phyloP scores from a whole-genome alignment of 2,888 invertebrate species.

The Hemicrepidius hirtus region DNA sequence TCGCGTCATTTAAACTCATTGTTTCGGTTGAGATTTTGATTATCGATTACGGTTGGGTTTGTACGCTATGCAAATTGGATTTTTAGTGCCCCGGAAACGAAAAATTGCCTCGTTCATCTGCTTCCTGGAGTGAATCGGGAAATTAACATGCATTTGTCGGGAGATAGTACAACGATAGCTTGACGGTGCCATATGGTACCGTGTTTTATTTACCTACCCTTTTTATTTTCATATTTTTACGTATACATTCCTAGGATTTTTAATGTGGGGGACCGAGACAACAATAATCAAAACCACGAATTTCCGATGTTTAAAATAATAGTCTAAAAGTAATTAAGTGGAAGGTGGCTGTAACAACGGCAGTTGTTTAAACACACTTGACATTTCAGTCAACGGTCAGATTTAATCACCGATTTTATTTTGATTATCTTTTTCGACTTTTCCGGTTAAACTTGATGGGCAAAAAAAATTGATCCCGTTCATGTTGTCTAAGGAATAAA shows the following conservation, averaged over 20 bases:
- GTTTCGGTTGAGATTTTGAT: conserved; percentile 38
- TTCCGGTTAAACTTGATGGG: not conserved
- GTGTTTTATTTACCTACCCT: conserved; percentile 22
- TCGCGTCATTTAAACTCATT: conserved; percentile 47
- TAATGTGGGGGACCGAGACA: conserved; percentile 1
- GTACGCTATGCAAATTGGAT: conserved; percentile 37
- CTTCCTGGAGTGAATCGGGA: conserved; percentile 50
- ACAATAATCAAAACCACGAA: conserved; percentile 5
- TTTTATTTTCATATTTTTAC: conserved; percentile 27
- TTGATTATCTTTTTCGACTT: conserved; percentile 1
- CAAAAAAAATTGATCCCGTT: too few relatives aligned
- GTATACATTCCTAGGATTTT: conserved; percentile 4
- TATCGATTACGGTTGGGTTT: conserved; percentile 32
- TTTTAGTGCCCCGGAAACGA: conserved; percentile 40
- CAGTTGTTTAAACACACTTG: conserved; percentile 57
- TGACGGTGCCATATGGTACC: conserved; percentile 41
- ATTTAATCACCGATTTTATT: conserved; percentile 44
- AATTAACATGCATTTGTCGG: conserved; percentile 48
- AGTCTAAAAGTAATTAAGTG: conserved; percentile 4
- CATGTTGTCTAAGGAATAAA: not conserved
- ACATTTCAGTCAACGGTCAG: conserved; percentile 63
- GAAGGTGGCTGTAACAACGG: conserved; percentile 17
- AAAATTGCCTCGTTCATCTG: conserved; percentile 52
- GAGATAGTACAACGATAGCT: conserved; percentile 46
- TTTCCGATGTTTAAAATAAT: conserved; percentile 12